Evolutionary conservation across 2,797 vertebrate genomes (phyloP).

Genomic region (Lutjanus argentimaculatus): DNA sequence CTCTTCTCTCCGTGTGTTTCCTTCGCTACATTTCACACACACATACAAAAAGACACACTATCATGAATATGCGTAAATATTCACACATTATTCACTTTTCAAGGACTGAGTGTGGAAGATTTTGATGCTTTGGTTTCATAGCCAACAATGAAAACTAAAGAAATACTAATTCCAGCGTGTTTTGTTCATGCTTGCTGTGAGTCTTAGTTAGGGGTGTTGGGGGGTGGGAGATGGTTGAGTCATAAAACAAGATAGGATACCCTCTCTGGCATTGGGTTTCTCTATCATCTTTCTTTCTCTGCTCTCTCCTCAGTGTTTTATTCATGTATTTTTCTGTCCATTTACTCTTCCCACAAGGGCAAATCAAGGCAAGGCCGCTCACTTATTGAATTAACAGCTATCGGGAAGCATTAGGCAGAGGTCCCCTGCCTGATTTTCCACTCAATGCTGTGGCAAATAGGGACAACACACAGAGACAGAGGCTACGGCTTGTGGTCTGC

Average conservation of each 20-base stretch:
- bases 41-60: neutral
- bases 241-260: constrained; percentile 30
- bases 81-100: neutral
- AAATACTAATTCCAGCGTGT: neutral
- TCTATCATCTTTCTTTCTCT: constrained; percentile 26
- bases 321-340: constrained; percentile 64
- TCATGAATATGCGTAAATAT: constrained; percentile 2
- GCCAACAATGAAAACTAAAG: neutral
- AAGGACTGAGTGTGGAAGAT: neutral
- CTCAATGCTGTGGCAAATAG: constrained; percentile 69
- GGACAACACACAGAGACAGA: constrained; percentile 56
- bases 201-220: neutral
- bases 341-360: constrained; percentile 70
- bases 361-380: constrained; percentile 66
- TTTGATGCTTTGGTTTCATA: neutral
- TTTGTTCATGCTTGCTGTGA: neutral
- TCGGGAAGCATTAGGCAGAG: constrained; percentile 80
- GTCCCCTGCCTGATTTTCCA: constrained; percentile 73
- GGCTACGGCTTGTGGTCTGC: constrained; percentile 54
- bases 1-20: neutral
- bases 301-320: constrained; percentile 47
- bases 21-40: constrained; percentile 1
- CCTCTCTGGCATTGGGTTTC: constrained; percentile 25
- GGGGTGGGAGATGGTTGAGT: neutral
- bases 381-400: constrained; percentile 85